Evolutionary conservation across 1,140 invertebrate species (phyloP), one percentile per base, ranked within the genome.

Genomic region (Drosophila navojoa): DNA sequence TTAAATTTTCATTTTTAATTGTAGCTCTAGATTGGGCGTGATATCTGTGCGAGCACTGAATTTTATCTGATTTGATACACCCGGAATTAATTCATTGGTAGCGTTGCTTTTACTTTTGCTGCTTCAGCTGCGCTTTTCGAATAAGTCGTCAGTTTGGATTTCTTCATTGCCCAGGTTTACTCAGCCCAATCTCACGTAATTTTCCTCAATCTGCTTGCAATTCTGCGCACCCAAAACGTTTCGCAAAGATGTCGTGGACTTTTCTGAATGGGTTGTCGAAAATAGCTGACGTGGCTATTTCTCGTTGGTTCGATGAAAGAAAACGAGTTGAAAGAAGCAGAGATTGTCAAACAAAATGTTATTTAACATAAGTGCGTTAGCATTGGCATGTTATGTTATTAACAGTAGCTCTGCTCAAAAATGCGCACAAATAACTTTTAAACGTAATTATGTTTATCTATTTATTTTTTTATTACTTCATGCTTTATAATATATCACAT

Each of bases 201-300:
- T 75, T 62, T 62, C 52, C 25, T 71, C 62, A 73, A 78, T 71
- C 71, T 70, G 62, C 59, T 70, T 85, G 85, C 64, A 85, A 82
- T 85, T 58, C 45, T 49, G 60, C 78, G 58, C 64, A 68, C 9
- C 57, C 27, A 69, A 59, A 69, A 59, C 59, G 52, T 77, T 52
- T 70, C 16, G 93, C 93, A 97, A 35, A 96, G 95, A 32, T 79
- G 77, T 68, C 79, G 79, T 81, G 79, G 58, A 62, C 61, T 54
- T 77, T 70, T 45, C 54, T 52, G 59, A 61, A 57, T 80, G 71
- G 76, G 15, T 49, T 16, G 10, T 6, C 13, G 13, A 19, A 1
- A 70, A 77, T 61, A 61, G 78, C 50, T 86, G 81, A 86, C 81
- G 81, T 86, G 81, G 68, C 80, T 53, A 1, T 57, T 19, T 27